Evolutionary conservation across 2,888 invertebrate species (phyloP).

Genomic region (Gastrophysa polygoni): DNA sequence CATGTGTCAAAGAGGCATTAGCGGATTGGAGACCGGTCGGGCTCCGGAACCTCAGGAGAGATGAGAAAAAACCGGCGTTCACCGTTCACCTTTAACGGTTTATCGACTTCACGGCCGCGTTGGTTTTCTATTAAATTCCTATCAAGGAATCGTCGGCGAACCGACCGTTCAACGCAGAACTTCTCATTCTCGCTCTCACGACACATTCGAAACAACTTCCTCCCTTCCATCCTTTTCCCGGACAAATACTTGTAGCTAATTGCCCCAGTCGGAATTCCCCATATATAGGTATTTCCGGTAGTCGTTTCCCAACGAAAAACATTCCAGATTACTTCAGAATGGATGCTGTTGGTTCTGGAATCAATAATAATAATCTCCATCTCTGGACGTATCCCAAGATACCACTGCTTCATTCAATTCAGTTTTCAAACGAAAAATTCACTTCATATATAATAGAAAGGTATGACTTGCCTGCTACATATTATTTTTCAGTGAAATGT

Average conservation of each 20-base stretch:
- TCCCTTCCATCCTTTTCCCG: neutral
- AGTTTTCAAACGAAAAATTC: too few species aligned
- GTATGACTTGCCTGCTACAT: too few species aligned
- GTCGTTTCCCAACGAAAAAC: neutral
- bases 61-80: constrained; percentile 23
- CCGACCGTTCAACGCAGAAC: constrained; percentile 19
- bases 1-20: neutral
- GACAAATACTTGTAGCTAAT: neutral
- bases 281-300: neutral
- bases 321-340: neutral
- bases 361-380: too few species aligned
- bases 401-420: too few species aligned
- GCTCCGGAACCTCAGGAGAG: neutral
- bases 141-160: constrained; percentile 34
- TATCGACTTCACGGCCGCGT: constrained; percentile 44
- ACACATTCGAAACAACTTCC: neutral
- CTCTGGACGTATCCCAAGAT: too few species aligned
- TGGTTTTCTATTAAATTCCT: constrained; percentile 44
- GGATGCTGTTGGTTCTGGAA: too few species aligned
- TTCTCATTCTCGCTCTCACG: neutral
- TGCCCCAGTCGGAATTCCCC: neutral
- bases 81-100: constrained; percentile 40
- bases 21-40: neutral
- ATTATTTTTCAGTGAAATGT: too few species aligned
- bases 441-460: too few species aligned